phyloP scores from a whole-genome alignment of 2,113 vertebrate genomes.

The Gopherus evgoodei region DNA sequence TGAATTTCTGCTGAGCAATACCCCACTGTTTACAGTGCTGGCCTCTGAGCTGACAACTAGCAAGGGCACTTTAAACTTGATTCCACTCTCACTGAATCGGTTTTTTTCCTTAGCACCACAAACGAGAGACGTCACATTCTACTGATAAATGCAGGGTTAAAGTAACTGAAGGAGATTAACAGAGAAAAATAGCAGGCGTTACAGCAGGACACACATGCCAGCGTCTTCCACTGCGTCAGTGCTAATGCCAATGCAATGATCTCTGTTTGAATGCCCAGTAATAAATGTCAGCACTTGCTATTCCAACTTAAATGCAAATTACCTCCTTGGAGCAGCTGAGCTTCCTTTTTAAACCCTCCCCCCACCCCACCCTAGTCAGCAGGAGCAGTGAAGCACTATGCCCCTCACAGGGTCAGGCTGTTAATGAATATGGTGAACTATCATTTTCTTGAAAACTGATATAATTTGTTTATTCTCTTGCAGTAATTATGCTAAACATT shows the following conservation, averaged over 20 bases:
- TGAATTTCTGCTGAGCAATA: constrained; percentile 45
- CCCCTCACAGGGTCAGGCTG: accelerated
- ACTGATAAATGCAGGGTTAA: not conserved
- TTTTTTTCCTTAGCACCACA: not conserved
- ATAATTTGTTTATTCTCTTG: accelerated
- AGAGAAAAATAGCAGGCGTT: not conserved
- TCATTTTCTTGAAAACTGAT: not conserved
- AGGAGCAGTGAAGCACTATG: not conserved
- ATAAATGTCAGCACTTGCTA: constrained; percentile 34
- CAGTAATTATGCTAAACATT: not conserved
- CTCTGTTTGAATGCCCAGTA: constrained; percentile 37
- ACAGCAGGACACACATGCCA: constrained; percentile 26
- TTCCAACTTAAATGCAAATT: not conserved
- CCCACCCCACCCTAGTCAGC: no score
- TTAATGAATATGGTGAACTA: accelerated
- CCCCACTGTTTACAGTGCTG: not conserved
- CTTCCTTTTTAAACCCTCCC: not conserved
- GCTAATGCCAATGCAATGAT: not conserved
- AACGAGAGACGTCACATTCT: not conserved
- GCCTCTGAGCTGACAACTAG: not conserved
- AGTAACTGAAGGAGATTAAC: not conserved
- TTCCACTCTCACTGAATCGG: not conserved
- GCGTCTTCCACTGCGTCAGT: not conserved
- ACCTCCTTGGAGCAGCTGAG: not conserved
- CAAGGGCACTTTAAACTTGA: constrained; percentile 26